Evolutionary conservation across 2,888 invertebrate species (phyloP), one percentile per base, ranked within the genome.

Genomic region (Cephus pulcher): DNA sequence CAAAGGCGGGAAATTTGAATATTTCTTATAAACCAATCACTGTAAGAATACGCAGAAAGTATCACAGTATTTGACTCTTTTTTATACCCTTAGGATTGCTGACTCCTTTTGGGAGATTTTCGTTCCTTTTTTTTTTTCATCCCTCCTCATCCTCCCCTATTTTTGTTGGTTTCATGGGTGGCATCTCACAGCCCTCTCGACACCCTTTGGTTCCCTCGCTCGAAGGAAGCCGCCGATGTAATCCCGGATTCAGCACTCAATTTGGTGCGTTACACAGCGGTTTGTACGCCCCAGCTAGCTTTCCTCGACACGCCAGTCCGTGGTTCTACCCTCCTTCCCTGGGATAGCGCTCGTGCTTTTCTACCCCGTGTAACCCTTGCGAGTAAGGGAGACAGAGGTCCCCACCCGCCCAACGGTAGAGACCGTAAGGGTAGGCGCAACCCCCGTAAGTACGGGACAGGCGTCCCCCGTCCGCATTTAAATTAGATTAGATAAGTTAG

Each of bases 161-260:
- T 75, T 78, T 76, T 56, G 69, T 76, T 75, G 73, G 68, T 74
- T 78, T 74, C 78, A n/a, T 78, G 80, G 77, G 71, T 71, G 71
- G 76, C 76, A 74, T 76, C 76, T 75, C 69, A 69, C 34, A 37
- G 74, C 30, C 35, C 35, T 40, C 71, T 79, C 76, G 79, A 82
- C 78, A 76, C 77, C 73, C 82, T 76, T 84, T 85, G 34, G 82
- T 80, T 84, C 85, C 80, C 82, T 82, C 82, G 71, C 71, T 71
- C 71, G 32, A 32, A 34, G 33, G 71, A 32, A 71, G 71, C 84
- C 86, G 82, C 85, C 87, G 85, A 86, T 88, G 90, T 91, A 91
- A 91, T 91, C 90, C 90, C 83, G 88, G 90, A 90, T 91, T 90
- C 90, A 89, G 90, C 90, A 90, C 91, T 91, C 91, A 91, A 91